Evolutionary conservation across 2,888 invertebrate genomes (phyloP).

Genomic region (Acronicta leporina): DNA sequence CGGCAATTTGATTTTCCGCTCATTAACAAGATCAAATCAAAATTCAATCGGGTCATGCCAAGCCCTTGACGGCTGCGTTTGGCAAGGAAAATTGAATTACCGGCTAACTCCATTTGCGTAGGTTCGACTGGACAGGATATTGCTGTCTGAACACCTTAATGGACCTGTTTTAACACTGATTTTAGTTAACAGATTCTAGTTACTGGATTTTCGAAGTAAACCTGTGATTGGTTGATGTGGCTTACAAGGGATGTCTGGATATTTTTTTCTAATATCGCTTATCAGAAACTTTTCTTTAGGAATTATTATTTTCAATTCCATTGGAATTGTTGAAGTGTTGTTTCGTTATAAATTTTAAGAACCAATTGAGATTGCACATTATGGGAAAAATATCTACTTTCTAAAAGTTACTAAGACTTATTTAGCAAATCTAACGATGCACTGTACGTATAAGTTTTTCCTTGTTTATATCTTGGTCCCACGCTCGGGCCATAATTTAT

Average conservation of each 20-base stretch:
- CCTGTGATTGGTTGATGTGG: background rate
- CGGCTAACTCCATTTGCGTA: slow-evolving; percentile 57
- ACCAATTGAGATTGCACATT: slow-evolving; percentile 50
- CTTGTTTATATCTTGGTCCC: slow-evolving; percentile 57
- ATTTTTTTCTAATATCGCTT: too few species aligned
- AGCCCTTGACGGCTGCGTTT: slow-evolving; percentile 52
- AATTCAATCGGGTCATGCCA: slow-evolving; percentile 61
- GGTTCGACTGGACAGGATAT: slow-evolving; percentile 75
- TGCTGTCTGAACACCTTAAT: slow-evolving; percentile 68
- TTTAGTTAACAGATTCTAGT: slow-evolving; percentile 44
- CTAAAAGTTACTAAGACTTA: slow-evolving; percentile 59
- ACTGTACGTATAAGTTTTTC: slow-evolving; percentile 40
- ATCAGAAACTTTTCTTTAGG: background rate
- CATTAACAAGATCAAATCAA: slow-evolving; percentile 65
- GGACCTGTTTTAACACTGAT: slow-evolving; percentile 50
- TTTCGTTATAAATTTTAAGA: slow-evolving; percentile 7
- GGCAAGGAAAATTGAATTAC: slow-evolving; percentile 66
- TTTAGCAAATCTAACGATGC: slow-evolving; percentile 53
- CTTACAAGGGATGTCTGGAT: background rate
- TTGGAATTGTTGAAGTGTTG: background rate
- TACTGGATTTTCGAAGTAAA: slow-evolving; percentile 1
- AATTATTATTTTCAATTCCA: too few species aligned
- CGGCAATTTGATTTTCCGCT: slow-evolving; percentile 70
- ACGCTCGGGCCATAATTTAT: slow-evolving; percentile 55
- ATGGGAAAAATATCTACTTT: slow-evolving; percentile 60